Conservation (phyloP, 1,140 invertebrate species). For the Dinothrombium tinctorium region DNA sequence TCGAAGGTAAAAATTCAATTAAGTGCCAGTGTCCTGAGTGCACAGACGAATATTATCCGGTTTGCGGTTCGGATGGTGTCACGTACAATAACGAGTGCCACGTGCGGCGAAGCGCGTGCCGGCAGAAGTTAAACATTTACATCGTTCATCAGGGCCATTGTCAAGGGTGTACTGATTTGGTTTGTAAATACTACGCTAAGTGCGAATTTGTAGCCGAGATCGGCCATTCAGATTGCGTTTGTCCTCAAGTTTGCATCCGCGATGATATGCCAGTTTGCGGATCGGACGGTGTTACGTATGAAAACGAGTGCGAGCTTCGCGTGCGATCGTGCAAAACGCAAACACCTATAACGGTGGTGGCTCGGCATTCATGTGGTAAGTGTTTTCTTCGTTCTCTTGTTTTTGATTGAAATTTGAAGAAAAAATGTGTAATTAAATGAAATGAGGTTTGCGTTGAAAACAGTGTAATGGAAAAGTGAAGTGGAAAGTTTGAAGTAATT, state of each 20-base stretch:
- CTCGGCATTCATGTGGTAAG: constrained; percentile 63
- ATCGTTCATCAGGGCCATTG: constrained; percentile 1
- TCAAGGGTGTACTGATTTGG: constrained; percentile 1
- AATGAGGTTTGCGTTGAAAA: too few species aligned
- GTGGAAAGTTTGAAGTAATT: too few species aligned
- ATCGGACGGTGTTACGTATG: constrained; percentile 51
- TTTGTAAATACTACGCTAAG: constrained; percentile 55
- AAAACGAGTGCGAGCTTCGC: constrained; percentile 39
- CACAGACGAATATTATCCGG: constrained; percentile 23
- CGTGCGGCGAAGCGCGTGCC: constrained; percentile 38
- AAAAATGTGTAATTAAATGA: too few species aligned
- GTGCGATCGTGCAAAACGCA: constrained; percentile 34
- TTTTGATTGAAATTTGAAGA: too few species aligned
- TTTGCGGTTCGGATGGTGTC: constrained; percentile 58
- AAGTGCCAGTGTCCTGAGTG: background rate
- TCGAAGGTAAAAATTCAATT: background rate
- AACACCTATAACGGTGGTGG: constrained; percentile 42
- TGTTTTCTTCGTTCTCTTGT: too few species aligned
- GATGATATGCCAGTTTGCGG: constrained; percentile 43
- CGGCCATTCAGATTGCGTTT: constrained; percentile 49
- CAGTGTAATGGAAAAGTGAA: too few species aligned
- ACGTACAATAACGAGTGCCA: constrained; percentile 47
- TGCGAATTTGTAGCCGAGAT: constrained; percentile 60
- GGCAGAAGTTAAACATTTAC: constrained; percentile 19
- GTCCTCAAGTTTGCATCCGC: constrained; percentile 7